Base-by-base conservation (phyloP, 1,140 invertebrate genomes). In the Pogonomyrmex californicus region DNA sequence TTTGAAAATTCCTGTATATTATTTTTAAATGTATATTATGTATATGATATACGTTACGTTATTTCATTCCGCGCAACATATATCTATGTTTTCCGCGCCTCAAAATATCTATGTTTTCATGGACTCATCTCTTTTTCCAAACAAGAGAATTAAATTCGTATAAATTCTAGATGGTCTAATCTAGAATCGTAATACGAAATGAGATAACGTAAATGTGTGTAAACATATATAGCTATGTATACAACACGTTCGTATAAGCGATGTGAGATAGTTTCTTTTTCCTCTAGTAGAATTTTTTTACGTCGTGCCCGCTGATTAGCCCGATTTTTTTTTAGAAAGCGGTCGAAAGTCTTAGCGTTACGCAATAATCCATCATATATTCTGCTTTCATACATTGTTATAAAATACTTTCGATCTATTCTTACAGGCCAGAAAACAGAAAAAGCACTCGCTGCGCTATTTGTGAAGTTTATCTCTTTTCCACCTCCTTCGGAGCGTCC, bases 1-100 rank as follows among this genome's bases (percentile, higher is more conserved):
- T 87, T 70, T 87, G 87, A 76, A 90, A 90, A 87, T 90, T 86
- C 87, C 89, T 78, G 88, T 83, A 65, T 88, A 85, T 36, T 88
- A 88, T 47, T 56, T 30, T 77, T 87, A 89, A 63, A 36, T 85
- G 77, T 86, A 36, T 87, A 73, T 73, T 86, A 75, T 75, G 81
- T 87, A 68, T 88, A 88, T 33, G 68, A 85, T 78, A 56, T 87
- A 81, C 60, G 77, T 65, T 78, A 87, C 68, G 87, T 2, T 68
- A 68, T 68, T 68, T 47, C 41, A 68, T 68, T 68, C 49, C 65
- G 41, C 47, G 41, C 1, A 23, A 49, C 44, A 23, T 41, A 49
- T 68, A 63, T 63, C 2, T 7, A 68, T 10, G 17, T 30, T 68
- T 23, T 1, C n/a, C 23, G 23, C 44, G 41, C 65, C 49, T 68